phyloP scores from a whole-genome alignment of 2,113 vertebrate species.

The Platysteira castanea region DNA sequence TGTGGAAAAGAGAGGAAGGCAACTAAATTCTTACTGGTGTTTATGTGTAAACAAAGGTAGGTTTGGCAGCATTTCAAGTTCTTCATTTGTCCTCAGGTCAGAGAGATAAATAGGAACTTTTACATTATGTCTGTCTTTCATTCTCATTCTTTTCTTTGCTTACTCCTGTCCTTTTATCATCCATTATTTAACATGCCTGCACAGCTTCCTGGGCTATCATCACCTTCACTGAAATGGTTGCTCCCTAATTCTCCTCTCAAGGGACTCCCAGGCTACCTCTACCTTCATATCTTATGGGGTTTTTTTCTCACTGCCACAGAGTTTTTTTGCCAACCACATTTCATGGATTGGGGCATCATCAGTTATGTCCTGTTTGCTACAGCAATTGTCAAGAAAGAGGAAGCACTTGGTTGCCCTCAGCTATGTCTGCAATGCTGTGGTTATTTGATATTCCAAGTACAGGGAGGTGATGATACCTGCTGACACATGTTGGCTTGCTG shows the following conservation, averaged over 20 bases:
- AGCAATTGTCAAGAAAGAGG: not conserved
- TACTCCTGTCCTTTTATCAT: not conserved
- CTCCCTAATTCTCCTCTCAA: not conserved
- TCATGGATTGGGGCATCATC: not conserved
- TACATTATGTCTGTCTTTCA: not conserved
- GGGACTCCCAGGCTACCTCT: not conserved
- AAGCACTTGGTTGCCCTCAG: conserved; percentile 37
- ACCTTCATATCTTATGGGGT: accelerated
- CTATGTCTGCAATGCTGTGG: conserved; percentile 6
- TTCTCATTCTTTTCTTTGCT: not conserved
- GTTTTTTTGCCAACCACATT: not conserved
- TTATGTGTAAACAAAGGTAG: conserved; percentile 1
- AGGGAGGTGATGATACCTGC: conserved; percentile 33
- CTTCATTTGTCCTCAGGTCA: conserved; percentile 6
- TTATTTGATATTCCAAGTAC: conserved; percentile 30
- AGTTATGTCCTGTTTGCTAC: not conserved
- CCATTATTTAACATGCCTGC: not conserved
- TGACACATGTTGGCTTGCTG: not conserved
- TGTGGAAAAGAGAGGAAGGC: not conserved
- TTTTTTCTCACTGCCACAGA: not conserved
- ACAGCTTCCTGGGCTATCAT: not conserved
- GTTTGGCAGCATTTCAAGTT: conserved; percentile 33
- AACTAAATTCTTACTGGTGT: not conserved
- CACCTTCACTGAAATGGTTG: not conserved
- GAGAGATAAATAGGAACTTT: not conserved